Evolutionary conservation across 2,113 vertebrate genomes (phyloP).

Genomic region (Dascyllus trimaculatus): DNA sequence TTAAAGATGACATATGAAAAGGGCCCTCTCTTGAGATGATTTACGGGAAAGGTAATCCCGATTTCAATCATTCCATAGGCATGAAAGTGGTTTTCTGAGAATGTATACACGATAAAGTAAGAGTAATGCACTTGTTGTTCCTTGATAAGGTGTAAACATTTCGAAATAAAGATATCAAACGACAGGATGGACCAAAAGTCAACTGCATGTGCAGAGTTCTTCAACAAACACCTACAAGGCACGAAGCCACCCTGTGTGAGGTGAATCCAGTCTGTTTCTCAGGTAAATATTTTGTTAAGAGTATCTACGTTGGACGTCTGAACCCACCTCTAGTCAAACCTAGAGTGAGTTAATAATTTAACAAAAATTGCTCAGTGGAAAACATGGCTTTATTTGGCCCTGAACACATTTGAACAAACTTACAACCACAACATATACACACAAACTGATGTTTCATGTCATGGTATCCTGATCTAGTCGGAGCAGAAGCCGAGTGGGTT

Average conservation of each 20-base stretch:
- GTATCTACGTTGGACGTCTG: not conserved
- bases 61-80: slow-evolving; percentile 15
- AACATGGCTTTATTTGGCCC: slow-evolving; percentile 35
- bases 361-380: not conserved
- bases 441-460: slow-evolving; percentile 16
- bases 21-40: slow-evolving; percentile 21
- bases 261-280: slow-evolving; percentile 12
- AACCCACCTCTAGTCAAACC: not conserved
- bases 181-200: not conserved
- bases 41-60: not conserved
- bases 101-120: not conserved
- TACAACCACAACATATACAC: not conserved
- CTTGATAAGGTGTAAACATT: slow-evolving; percentile 23
- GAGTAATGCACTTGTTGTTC: slow-evolving; percentile 22
- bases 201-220: not conserved
- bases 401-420: not conserved
- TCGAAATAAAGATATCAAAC: slow-evolving; percentile 22
- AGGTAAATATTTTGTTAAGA: slow-evolving; percentile 54
- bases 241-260: slow-evolving; percentile 5
- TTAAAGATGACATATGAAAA: not conserved
- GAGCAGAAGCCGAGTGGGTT: not conserved
- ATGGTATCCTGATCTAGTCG: not conserved
- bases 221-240: slow-evolving; percentile 7
- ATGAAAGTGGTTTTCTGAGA: slow-evolving; percentile 9
- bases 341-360: slow-evolving; percentile 50